A percentile compares a stretch with the other conserved stretches of the same genome.
These are phyloP conservation scores for Theretra japonica DNA, from an alignment of 2,888 invertebrate genomes.

Conservation along the genomic window DNA sequence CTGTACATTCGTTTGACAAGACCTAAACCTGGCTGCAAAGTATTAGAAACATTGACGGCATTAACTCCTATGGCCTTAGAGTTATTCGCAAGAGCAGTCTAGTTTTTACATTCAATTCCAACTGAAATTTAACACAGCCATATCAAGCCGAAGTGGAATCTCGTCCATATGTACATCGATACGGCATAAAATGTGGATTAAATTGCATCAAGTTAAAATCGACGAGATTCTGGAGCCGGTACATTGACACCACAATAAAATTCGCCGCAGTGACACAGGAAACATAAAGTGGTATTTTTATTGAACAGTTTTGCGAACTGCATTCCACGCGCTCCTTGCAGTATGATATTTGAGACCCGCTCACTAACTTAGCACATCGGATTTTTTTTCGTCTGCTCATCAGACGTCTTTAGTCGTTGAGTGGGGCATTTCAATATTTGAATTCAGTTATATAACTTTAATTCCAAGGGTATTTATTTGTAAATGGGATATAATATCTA, in stretches of 20 bases:
- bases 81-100: neutral
- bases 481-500: neutral
- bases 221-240: constrained; percentile 49
- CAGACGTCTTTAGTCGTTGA: constrained; percentile 22
- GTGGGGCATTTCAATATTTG: neutral
- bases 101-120: neutral
- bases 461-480: neutral
- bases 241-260: constrained; percentile 78
- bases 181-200: constrained; percentile 56
- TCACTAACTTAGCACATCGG: constrained; percentile 43
- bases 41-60: too few relatives aligned
- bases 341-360: constrained; percentile 53
- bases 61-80: neutral
- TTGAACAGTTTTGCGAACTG: constrained; percentile 75
- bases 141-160: constrained; percentile 12
- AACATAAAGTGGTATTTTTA: constrained; percentile 79
- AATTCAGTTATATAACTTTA: too few relatives aligned
- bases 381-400: constrained; percentile 38
- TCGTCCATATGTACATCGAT: constrained; percentile 32
- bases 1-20: too few relatives aligned
- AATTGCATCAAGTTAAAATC: constrained; percentile 59
- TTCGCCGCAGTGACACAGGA: constrained; percentile 73
- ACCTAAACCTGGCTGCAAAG: too few relatives aligned
- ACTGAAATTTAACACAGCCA: constrained; percentile 2
- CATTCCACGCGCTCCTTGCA: constrained; percentile 64